Percentiles rank a stretch among this genome's conserved stretches.
These are phyloP conservation scores for Tragelaphus strepsiceros DNA, from an alignment of 2,113 vertebrate genomes.

Conservation along the genomic window DNA sequence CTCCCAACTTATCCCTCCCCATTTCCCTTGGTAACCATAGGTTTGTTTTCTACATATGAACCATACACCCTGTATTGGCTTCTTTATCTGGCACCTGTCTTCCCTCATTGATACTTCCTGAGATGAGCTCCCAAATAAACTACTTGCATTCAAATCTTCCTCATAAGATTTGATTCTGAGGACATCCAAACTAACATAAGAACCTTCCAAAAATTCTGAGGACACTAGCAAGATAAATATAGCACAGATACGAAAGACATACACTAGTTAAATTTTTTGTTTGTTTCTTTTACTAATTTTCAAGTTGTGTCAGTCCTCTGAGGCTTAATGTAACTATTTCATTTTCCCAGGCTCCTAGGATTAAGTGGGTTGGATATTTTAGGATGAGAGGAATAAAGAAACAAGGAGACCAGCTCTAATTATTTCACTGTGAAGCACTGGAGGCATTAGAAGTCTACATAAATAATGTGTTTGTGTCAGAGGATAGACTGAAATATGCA, in stretches of 20 bases:
- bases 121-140: background rate
- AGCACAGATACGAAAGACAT: background rate
- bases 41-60: background rate
- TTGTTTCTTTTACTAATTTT: background rate
- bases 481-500: background rate
- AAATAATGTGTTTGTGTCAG: conserved; percentile 13
- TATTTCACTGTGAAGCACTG: background rate
- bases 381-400: background rate
- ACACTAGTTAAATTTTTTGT: background rate
- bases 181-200: background rate
- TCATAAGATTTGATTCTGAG: background rate
- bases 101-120: background rate
- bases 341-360: background rate
- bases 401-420: background rate
- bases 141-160: background rate
- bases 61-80: background rate
- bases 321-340: background rate
- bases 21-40: background rate
- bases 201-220: background rate
- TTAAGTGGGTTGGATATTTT: background rate
- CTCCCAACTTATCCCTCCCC: background rate
- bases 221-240: background rate
- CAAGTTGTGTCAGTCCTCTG: background rate
- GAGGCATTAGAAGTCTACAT: background rate
- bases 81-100: background rate